Evolutionary conservation across 2,797 vertebrate species (phyloP).

Genomic region (Muraenolepis orangiensis): DNA sequence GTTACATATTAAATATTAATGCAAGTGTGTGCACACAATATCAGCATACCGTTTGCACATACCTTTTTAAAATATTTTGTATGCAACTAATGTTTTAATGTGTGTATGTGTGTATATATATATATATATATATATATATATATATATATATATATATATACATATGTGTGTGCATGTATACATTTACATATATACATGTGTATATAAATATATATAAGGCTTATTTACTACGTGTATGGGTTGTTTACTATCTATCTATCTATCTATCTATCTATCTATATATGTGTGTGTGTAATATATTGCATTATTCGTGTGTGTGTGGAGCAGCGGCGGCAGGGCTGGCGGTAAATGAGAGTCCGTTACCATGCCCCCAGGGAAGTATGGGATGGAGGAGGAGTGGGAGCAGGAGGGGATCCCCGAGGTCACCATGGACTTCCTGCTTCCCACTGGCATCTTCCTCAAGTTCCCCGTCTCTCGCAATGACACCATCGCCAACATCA

Average conservation of each 20-base stretch:
- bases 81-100: not conserved
- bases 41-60: not conserved
- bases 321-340: conserved; percentile 64
- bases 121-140: not conserved
- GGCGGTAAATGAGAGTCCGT: conserved; percentile 74
- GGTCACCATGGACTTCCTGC: conserved; percentile 90
- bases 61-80: not conserved
- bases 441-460: conserved; percentile 95
- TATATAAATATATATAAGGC: not conserved
- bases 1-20: not conserved
- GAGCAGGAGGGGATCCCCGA: conserved; percentile 84
- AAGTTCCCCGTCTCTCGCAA: conserved; percentile 85
- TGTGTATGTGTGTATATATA: not conserved
- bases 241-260: not conserved
- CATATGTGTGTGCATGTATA: not conserved
- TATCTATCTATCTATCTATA: no score
- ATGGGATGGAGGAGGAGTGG: conserved; percentile 93
- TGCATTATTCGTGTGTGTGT: conserved; percentile 26
- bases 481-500: conserved; percentile 89
- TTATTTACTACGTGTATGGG: no score
- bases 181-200: not conserved
- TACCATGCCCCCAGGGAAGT: conserved; percentile 95
- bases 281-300: not conserved
- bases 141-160: not conserved
- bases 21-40: not conserved